Evolutionary conservation across 2,797 vertebrate species (phyloP).

Genomic region (Caiman crocodilus): DNA sequence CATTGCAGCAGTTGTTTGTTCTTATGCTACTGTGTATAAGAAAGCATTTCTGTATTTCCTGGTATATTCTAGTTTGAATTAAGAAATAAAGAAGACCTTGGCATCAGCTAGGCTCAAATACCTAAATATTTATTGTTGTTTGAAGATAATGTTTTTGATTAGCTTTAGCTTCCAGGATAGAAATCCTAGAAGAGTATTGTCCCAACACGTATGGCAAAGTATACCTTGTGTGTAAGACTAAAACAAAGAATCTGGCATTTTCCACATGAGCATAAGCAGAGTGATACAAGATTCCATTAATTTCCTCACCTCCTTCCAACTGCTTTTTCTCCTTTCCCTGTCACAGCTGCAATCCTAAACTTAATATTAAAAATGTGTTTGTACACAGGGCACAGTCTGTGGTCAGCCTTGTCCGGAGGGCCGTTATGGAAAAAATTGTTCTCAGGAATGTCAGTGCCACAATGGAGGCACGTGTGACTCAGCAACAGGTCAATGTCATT

Average conservation of each 20-base stretch:
- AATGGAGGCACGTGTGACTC: constrained; percentile 90
- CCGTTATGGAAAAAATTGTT: constrained; percentile 92
- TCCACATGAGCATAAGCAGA: background rate
- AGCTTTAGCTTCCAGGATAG: constrained; percentile 39
- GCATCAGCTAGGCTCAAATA: background rate
- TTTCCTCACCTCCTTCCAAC: constrained; percentile 39
- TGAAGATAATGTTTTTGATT: constrained; percentile 22
- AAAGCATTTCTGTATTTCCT: background rate
- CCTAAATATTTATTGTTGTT: constrained; percentile 35
- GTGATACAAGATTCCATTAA: background rate
- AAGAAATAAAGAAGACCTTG: constrained; percentile 28
- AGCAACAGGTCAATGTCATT: constrained; percentile 89
- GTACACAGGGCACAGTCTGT: constrained; percentile 92
- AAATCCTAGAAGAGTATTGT: constrained; percentile 39
- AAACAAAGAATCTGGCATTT: constrained; percentile 21
- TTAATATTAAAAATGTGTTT: constrained; percentile 67
- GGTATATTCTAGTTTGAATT: background rate
- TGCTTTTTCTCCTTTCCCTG: background rate
- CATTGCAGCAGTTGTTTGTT: background rate
- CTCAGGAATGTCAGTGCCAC: constrained; percentile 97
- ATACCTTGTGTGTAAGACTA: background rate
- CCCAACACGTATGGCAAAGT: background rate
- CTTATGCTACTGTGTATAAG: background rate
- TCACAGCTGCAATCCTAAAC: constrained; percentile 35
- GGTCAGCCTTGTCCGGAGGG: constrained; percentile 96